Evolutionary conservation across 2,113 vertebrate genomes (phyloP).

Genomic region (Zingel zingel): DNA sequence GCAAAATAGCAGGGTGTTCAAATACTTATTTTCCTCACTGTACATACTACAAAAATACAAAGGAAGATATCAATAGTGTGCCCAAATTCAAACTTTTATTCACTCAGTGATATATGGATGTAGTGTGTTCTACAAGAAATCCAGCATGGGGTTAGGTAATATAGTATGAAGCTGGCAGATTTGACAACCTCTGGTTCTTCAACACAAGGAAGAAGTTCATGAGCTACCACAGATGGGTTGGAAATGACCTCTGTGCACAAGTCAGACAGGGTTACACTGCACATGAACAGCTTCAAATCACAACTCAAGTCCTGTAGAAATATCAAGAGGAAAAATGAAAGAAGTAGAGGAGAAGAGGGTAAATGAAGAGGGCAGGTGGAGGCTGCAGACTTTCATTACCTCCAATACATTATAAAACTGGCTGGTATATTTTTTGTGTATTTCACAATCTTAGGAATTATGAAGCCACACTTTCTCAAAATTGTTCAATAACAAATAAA

Average conservation of each 20-base stretch:
- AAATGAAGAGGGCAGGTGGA: constrained; percentile 7
- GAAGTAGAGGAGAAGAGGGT: background rate
- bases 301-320: constrained; percentile 24
- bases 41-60: too few relatives aligned
- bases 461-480: background rate
- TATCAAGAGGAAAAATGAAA: background rate
- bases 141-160: constrained; percentile 8
- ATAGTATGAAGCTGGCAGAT: constrained; percentile 20
- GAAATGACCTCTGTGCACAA: constrained; percentile 45
- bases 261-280: constrained; percentile 40
- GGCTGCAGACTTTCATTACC: background rate
- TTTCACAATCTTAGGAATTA: background rate
- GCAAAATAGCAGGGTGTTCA: too few relatives aligned
- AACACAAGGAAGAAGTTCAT: constrained; percentile 45
- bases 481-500: background rate
- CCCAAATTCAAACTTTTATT: constrained; percentile 1
- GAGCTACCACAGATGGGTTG: constrained; percentile 46
- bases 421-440: background rate
- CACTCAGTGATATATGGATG: background rate
- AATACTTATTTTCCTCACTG: too few relatives aligned
- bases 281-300: constrained; percentile 51
- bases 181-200: constrained; percentile 48
- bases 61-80: too few relatives aligned
- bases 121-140: background rate
- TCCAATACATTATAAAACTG: background rate